Evolutionary conservation across 2,888 invertebrate species (phyloP).

Genomic region (Eueremaeus valkanovi): DNA sequence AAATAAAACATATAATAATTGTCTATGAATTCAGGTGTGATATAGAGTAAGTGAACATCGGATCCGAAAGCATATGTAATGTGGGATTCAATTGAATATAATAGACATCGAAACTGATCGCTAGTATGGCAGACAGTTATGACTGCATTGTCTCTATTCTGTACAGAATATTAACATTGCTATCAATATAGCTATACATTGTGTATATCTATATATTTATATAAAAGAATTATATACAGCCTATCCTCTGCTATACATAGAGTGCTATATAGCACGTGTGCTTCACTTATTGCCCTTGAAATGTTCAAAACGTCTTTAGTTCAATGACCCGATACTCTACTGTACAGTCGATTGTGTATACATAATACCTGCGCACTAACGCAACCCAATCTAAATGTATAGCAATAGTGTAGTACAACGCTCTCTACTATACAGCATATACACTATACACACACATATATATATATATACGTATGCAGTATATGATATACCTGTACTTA

Average conservation of each 20-base stretch:
- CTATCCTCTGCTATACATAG: no score
- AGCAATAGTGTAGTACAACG: not conserved
- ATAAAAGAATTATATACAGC: not conserved
- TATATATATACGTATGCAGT: no score
- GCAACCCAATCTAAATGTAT: not conserved
- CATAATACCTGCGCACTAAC: conserved; percentile 25
- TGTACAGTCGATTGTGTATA: not conserved
- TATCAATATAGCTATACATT: no score
- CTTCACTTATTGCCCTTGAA: conserved; percentile 42
- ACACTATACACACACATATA: not conserved
- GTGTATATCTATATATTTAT: no score
- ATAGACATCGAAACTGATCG: no score
- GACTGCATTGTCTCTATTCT: no score
- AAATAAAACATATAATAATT: no score
- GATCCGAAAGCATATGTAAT: no score
- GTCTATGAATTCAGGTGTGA: conserved; percentile 14
- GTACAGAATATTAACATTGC: no score
- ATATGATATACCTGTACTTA: conserved; percentile 34
- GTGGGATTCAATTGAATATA: not conserved
- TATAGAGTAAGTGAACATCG: no score
- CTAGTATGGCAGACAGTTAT: no score
- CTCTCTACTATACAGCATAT: no score
- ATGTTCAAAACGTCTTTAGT: conserved; percentile 40
- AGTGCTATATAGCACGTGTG: conserved; percentile 26
- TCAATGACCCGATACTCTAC: conserved; percentile 34